Base-by-base conservation (phyloP, 2,888 invertebrate genomes). In the Chrysolina americana region DNA sequence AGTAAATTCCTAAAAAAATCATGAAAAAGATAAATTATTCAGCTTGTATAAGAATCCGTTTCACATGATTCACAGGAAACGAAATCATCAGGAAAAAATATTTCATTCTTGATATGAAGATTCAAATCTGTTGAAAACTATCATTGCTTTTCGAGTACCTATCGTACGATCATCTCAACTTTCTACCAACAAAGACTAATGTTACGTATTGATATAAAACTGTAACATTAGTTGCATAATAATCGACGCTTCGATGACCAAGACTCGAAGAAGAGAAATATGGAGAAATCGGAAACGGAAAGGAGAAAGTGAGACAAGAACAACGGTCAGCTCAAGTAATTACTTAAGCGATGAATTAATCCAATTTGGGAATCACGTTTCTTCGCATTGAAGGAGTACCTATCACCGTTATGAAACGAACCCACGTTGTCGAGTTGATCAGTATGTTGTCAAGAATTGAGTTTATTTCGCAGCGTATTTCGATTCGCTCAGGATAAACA, bases 271-370 rank as follows among this genome's bases (percentile, higher is more conserved):
- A 48, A 64, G 69, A 71, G 63, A 56, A 64, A 44, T 21, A 70
- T 68, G 47, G 53, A 41, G 76, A 76, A 76, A 76, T 73, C 76
- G 73, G 65, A 76, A 76, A 68, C 76, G 68, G 71, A 70, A 76
- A 70, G 68, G 74, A 65, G 76, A 76, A 76, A 76, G 71, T 74
- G 63, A 74, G 65, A 65, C 69, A 50, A 70, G 68, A 44, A 75
- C 70, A 70, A 73, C 63, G 59, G 41, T 66, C 23, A 68, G 28
- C 11, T 17, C 19, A 21, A 21, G 17, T 23, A 23, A 59, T 28
- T 59, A 59, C 17, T 59, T 59, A n/a, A 8, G 59, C 23, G 59
- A 28, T 28, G 36, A 28, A 59, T 59, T 59, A 28, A 59, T 36
- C 11, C 17, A 23, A 28, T 28, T 50, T 50, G 9, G 50, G 50